Evolutionary conservation across 2,888 invertebrate species (phyloP).

Genomic region (Fragum whitleyi): DNA sequence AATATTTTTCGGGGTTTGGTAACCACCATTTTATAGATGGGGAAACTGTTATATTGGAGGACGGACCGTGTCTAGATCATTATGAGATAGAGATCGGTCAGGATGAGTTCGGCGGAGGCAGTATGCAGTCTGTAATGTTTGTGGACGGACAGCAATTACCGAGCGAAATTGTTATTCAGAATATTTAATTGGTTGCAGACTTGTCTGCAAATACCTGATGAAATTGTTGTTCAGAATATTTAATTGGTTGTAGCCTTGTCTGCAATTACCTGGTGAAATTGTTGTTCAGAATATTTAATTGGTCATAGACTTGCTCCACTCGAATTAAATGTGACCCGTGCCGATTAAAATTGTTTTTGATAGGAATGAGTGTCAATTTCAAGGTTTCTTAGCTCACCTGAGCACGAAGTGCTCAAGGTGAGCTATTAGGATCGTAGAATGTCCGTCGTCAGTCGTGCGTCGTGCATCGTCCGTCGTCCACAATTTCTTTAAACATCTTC

Average conservation of each 20-base stretch:
- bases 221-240: constrained; percentile 38
- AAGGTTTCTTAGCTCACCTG: too few relatives aligned
- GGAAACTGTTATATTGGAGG: constrained; percentile 21
- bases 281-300: constrained; percentile 27
- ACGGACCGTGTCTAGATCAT: constrained; percentile 17
- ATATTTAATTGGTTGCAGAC: constrained; percentile 6
- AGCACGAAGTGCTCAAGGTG: too few relatives aligned
- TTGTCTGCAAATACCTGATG: constrained; percentile 28
- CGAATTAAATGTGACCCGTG: too few relatives aligned
- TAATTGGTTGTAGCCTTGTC: too few relatives aligned
- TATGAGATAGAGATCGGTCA: constrained; percentile 15
- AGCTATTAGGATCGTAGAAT: too few relatives aligned
- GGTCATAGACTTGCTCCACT: too few relatives aligned
- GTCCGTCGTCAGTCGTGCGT: too few relatives aligned
- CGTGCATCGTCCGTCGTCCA: too few relatives aligned
- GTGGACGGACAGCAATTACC: constrained; percentile 39
- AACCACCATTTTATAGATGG: background rate
- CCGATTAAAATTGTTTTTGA: too few relatives aligned
- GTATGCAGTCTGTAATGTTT: constrained; percentile 40
- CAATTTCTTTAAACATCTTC: too few relatives aligned
- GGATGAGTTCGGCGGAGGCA: constrained; percentile 19
- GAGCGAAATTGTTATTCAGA: constrained; percentile 41
- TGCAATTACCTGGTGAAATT: constrained; percentile 36
- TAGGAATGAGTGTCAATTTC: too few relatives aligned
- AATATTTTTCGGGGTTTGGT: constrained; percentile 2